Evolutionary conservation across 2,113 vertebrate genomes (phyloP).

Genomic region (Spizaetus ornatus): DNA sequence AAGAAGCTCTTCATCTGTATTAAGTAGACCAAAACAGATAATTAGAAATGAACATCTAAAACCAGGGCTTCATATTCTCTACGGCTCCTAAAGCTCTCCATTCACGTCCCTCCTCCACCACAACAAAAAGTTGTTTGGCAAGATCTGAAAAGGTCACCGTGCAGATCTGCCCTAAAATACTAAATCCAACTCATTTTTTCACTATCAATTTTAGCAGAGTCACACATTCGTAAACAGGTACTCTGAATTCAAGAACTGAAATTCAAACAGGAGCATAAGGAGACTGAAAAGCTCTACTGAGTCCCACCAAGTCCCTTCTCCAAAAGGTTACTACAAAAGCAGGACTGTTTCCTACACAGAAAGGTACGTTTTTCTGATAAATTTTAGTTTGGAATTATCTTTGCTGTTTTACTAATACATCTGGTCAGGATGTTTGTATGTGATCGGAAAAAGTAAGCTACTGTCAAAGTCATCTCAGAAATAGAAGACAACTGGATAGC

Average conservation of each 20-base stretch:
- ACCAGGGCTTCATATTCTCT: neutral
- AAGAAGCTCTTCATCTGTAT: neutral
- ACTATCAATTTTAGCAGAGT: accelerated
- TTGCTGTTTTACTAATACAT: neutral
- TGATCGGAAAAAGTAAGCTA: neutral
- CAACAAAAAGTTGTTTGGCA: accelerated
- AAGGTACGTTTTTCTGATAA: accelerated
- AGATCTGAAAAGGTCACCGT: neutral
- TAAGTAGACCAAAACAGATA: neutral
- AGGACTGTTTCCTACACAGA: neutral
- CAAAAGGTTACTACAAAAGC: neutral
- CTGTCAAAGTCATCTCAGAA: neutral
- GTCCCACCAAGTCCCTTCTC: neutral
- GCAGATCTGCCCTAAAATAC: neutral
- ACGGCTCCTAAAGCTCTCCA: neutral
- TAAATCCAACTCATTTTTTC: neutral
- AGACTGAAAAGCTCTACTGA: neutral
- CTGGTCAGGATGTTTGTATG: neutral
- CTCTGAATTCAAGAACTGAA: neutral
- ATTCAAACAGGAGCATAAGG: accelerated
- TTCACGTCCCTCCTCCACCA: neutral
- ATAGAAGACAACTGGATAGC: accelerated
- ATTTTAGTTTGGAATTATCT: neutral
- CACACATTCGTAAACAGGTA: accelerated
- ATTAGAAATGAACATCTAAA: neutral